phyloP scores from a whole-genome alignment of 2,888 invertebrate genomes.

The Diogma glabrata region DNA sequence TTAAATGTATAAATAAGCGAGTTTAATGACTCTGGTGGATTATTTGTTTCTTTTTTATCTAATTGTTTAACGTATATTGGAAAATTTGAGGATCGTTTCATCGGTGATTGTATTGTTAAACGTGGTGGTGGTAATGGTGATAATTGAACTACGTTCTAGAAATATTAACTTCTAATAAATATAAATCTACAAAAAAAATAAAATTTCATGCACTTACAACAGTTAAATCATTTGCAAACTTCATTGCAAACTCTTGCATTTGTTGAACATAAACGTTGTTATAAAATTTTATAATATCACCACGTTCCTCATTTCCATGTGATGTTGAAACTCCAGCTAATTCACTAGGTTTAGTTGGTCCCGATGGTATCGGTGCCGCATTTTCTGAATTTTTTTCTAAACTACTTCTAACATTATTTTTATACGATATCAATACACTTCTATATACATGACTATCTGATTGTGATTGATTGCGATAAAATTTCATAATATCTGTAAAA shows the following conservation, averaged over 20 bases:
- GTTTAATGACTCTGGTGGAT: constrained; percentile 30
- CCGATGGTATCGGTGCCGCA: not conserved
- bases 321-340: constrained; percentile 14
- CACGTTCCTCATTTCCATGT: constrained; percentile 45
- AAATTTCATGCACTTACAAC: constrained; percentile 19
- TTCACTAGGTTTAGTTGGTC: constrained; percentile 3
- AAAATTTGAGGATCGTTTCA: constrained; percentile 37
- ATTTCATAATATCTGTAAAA: constrained; percentile 92
- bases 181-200: not conserved
- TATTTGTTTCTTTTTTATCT: constrained; percentile 30
- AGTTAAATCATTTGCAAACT: constrained; percentile 41
- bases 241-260: constrained; percentile 67
- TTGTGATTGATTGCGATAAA: constrained; percentile 88
- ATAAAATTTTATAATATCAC: constrained; percentile 91
- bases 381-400: not conserved
- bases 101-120: constrained; percentile 31
- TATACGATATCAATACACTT: constrained; percentile 58
- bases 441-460: constrained; percentile 85
- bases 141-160: constrained; percentile 27
- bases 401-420: not conserved
- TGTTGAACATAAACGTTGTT: constrained; percentile 78
- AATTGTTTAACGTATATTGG: constrained; percentile 47
- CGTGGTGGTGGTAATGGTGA: constrained; percentile 61
- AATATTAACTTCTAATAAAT: not conserved
- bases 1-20: constrained; percentile 29